Conservation (phyloP, 2,797 vertebrate genomes). For the Carapus acus region DNA sequence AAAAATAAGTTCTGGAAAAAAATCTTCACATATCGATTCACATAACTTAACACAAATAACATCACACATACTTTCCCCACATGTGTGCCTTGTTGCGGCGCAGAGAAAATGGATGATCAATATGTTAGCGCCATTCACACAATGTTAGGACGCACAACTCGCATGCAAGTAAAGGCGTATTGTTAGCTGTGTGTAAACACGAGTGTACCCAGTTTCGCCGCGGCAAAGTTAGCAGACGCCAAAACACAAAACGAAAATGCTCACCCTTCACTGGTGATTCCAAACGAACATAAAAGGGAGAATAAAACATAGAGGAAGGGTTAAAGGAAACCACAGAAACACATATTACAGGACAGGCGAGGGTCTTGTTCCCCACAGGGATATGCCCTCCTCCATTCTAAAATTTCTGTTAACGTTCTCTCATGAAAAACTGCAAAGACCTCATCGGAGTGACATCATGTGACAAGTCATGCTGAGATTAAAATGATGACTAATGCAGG, state of each 20-base stretch:
- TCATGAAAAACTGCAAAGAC: background rate
- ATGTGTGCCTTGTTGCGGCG: constrained; percentile 21
- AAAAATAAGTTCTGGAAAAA: too few relatives aligned
- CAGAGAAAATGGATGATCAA: background rate
- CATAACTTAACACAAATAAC: constrained; percentile 37
- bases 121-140: constrained; percentile 30
- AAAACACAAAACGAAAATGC: constrained; percentile 57
- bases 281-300: constrained; percentile 63
- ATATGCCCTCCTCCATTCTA: too few relatives aligned
- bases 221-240: constrained; percentile 33
- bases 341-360: background rate
- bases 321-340: constrained; percentile 53
- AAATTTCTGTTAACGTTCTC: too few relatives aligned
- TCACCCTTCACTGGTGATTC: constrained; percentile 76
- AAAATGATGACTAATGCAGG: background rate
- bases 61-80: constrained; percentile 38
- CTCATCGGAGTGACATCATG: background rate
- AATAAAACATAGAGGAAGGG: constrained; percentile 56
- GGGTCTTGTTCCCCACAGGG: too few relatives aligned
- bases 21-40: constrained; percentile 50
- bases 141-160: too few relatives aligned
- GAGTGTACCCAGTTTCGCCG: constrained; percentile 19
- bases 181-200: constrained; percentile 10
- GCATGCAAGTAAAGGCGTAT: constrained; percentile 34
- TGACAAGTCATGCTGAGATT: background rate